Evolutionary conservation across 2,888 invertebrate genomes (phyloP).

Genomic region (Drosophila mercatorum): DNA sequence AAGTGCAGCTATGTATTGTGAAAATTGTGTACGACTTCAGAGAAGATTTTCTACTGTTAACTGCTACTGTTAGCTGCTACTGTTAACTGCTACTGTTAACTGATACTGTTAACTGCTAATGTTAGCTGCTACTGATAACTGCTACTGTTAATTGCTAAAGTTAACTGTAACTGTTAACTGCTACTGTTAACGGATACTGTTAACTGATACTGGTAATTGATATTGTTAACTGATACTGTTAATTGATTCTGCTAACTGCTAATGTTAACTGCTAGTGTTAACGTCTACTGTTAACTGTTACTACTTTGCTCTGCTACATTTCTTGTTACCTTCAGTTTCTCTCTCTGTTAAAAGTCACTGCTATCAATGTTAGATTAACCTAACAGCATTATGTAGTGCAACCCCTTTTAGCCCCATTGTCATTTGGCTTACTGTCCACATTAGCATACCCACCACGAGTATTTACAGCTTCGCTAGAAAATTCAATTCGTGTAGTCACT

Average conservation of each 20-base stretch:
- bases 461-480: neutral
- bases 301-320: no score
- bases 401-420: neutral
- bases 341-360: neutral
- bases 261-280: no score
- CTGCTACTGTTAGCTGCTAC: neutral
- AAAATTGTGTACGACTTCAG: neutral
- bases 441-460: neutral
- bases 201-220: no score
- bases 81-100: neutral
- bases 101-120: no score
- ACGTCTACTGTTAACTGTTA: no score
- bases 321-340: neutral
- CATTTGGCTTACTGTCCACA: neutral
- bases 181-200: no score
- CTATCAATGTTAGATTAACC: no score
- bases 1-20: neutral
- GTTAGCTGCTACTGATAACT: neutral
- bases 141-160: neutral
- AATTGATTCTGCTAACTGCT: no score
- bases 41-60: neutral
- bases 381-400: neutral
- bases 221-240: no score
- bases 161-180: neutral
- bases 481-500: neutral